Base-by-base conservation (phyloP, 2,888 invertebrate genomes). In the Bibio marci region DNA sequence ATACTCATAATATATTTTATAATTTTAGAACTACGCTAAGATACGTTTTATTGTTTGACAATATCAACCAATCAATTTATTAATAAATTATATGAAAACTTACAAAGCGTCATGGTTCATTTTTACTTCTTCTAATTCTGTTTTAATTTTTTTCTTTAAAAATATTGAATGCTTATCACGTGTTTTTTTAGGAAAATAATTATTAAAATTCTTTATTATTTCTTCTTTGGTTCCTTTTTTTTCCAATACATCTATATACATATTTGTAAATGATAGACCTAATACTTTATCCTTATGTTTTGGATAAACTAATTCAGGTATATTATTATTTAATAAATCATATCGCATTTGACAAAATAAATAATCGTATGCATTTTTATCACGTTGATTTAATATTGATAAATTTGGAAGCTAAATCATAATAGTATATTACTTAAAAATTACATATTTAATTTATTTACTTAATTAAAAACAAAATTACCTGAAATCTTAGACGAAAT, bases 231-330 rank as follows among this genome's bases (percentile, higher is more conserved):
- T 62, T 43, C 76, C 59, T 39, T 74, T 71, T 48, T 78, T 75
- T 54, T 87, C 86, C n/a, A 80, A 57, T 62, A 80, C 77, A 30
- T 81, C 79, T 47, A 87, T 73, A 43, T 73, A 80, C 85, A 91
- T 88, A 57, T 90, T 88, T 38, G 81, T 74, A 40, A 87, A 85
- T 10, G 85, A 85, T 38, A 91, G 64, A 0, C 91, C 91, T 39
- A 88, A 65, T 2, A 87, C 67, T 58, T 85, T 79, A 42, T 76
- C 70, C 53, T 79, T 79, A 50, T 78, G 73, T 42, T 76, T 76
- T 38, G 82, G 80, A 58, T 80, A 83, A 43, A 76, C 69, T 43
- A 86, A 75, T 55, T 86, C 86, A 7, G 77, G 70, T 45, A 91
- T 78, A 53, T 73, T 75, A 52, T 80, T 81, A 40, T 79, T 73